A percentile compares a stretch with the other conserved stretches of the same genome.
These are phyloP conservation scores for Malurus leucopterus DNA, from an alignment of 2,797 vertebrate genomes.

Conservation along the genomic window DNA sequence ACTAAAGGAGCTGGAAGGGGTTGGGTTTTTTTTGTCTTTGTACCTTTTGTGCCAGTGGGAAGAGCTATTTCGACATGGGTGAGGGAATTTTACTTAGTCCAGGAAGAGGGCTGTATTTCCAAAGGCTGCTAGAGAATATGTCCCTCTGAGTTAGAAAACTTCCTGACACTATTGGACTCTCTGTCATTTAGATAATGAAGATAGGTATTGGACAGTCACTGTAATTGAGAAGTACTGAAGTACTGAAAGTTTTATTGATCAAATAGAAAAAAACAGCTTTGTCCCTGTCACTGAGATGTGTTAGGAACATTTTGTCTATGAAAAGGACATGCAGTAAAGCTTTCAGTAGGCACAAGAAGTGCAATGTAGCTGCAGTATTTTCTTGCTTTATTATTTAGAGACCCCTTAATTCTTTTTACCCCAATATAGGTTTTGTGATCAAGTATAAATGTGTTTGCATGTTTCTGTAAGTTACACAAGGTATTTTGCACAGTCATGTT, in stretches of 20 bases:
- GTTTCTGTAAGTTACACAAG: background rate
- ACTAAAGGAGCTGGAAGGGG: background rate
- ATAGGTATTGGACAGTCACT: background rate
- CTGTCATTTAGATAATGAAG: background rate
- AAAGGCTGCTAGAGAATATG: background rate
- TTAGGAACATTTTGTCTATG: background rate
- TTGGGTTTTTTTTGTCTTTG: background rate
- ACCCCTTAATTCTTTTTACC: background rate
- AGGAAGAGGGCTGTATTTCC: background rate
- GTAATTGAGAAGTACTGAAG: background rate
- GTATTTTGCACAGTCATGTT: background rate
- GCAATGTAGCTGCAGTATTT: background rate
- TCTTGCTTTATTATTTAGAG: background rate
- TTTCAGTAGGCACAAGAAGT: background rate
- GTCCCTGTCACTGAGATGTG: background rate
- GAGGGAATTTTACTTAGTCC: background rate
- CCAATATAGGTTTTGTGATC: background rate
- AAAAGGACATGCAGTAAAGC: background rate
- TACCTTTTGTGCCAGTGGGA: background rate
- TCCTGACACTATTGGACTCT: background rate
- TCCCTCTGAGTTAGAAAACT: background rate
- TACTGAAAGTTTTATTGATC: background rate
- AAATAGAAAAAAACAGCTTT: background rate
- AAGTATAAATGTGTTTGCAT: background rate
- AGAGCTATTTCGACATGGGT: background rate